Percentiles rank a stretch among this genome's conserved stretches.
Evolutionary conservation across 2,113 vertebrate species (phyloP).

Genomic region (Notiomystis cincta): DNA sequence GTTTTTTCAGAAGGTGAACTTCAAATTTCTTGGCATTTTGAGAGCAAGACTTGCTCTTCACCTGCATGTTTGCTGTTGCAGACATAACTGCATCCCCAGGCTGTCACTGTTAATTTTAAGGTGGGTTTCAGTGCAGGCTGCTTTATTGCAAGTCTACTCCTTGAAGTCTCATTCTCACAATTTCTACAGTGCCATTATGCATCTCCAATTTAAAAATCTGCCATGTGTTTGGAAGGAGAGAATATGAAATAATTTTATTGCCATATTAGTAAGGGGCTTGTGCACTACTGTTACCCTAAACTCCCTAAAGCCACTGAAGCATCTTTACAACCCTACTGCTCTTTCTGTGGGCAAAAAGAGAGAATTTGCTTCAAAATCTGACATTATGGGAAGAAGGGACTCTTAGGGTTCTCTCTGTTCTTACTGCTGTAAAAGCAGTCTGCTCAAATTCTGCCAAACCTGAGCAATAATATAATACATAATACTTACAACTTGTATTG

Average conservation of each 20-base stretch:
- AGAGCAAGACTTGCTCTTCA: neutral
- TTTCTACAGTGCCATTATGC: neutral
- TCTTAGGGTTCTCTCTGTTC: neutral
- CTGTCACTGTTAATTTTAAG: neutral
- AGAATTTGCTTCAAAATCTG: neutral
- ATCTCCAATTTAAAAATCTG: neutral
- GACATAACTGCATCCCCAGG: neutral
- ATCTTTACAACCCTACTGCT: neutral
- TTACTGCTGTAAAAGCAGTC: neutral
- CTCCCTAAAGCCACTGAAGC: neutral
- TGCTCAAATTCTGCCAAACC: neutral
- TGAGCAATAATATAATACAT: neutral
- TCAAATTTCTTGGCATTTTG: neutral
- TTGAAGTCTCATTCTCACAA: neutral
- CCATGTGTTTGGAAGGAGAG: neutral
- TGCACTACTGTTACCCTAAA: neutral
- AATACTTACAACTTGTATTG: neutral
- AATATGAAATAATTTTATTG: neutral
- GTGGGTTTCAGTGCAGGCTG: neutral
- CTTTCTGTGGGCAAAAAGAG: neutral
- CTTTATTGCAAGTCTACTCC: neutral
- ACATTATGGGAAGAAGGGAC: neutral
- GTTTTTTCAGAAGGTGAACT: neutral
- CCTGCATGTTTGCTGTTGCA: neutral
- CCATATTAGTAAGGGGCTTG: neutral